A percentile compares a stretch with the other conserved stretches of the same genome.
These are phyloP conservation scores for Reticulitermes speratus DNA, from an alignment of 1,140 invertebrate species.

Conservation along the genomic window DNA sequence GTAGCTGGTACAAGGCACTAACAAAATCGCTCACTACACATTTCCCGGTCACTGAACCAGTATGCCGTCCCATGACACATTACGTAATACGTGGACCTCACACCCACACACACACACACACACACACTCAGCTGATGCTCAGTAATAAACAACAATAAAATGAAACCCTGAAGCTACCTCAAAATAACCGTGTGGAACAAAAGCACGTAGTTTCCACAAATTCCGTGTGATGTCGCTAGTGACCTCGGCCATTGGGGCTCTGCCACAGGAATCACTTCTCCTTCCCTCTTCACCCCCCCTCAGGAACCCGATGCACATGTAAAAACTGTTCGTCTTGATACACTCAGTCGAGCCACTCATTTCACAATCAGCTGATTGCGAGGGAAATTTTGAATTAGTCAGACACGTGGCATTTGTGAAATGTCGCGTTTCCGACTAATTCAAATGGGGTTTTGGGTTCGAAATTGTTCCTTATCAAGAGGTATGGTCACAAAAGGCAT, in stretches of 20 bases:
- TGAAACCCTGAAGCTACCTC: slow-evolving; percentile 21
- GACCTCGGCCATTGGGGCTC: slow-evolving; percentile 8
- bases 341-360: slow-evolving; percentile 22
- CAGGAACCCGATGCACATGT: slow-evolving; percentile 24
- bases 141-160: slow-evolving; percentile 32
- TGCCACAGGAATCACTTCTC: slow-evolving; percentile 23
- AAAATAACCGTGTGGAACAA: slow-evolving; percentile 8
- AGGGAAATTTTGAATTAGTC: slow-evolving; percentile 28
- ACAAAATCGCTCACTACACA: background rate
- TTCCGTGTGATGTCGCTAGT: slow-evolving; percentile 25
- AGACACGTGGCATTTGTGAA: slow-evolving; percentile 23
- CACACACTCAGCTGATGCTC: slow-evolving; percentile 28
- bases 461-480: background rate
- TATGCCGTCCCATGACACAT: background rate
- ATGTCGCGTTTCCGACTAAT: background rate
- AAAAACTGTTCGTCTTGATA: slow-evolving; percentile 32
- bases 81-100: background rate
- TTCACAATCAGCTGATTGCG: slow-evolving; percentile 33
- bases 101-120: slow-evolving; percentile 25
- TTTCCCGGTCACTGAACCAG: background rate
- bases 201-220: slow-evolving; percentile 6
- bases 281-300: slow-evolving; percentile 5
- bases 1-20: too few species aligned
- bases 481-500: background rate
- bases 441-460: background rate